Evolutionary conservation across 2,797 vertebrate genomes (phyloP).

Genomic region (Sebastes jordani): DNA sequence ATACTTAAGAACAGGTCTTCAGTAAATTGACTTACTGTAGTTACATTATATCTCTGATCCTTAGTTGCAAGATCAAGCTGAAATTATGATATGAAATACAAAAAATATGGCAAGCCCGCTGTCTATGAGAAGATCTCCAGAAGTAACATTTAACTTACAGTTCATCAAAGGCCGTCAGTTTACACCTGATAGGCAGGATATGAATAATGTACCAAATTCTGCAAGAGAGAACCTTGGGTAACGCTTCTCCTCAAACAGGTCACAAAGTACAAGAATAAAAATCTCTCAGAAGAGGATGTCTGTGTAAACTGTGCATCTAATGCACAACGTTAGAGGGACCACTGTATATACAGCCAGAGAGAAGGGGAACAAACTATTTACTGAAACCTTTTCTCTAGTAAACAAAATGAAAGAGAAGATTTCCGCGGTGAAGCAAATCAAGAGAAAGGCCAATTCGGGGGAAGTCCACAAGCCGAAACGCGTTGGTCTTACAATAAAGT

Average conservation of each 20-base stretch:
- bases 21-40: not conserved
- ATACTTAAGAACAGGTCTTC: not conserved
- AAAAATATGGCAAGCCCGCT: not conserved
- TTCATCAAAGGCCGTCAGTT: not conserved
- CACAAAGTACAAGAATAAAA: not conserved
- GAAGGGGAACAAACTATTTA: slow-evolving; percentile 25
- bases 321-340: not conserved
- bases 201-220: not conserved
- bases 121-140: not conserved
- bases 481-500: not conserved
- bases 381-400: not conserved
- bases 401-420: not conserved
- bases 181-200: not conserved
- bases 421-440: not conserved
- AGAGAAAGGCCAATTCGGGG: not conserved
- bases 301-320: not conserved
- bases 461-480: not conserved
- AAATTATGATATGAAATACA: not conserved
- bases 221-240: not conserved
- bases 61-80: not conserved
- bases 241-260: not conserved
- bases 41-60: not conserved
- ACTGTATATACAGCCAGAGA: not conserved
- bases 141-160: too few relatives aligned
- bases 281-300: not conserved